Conservation (phyloP, 1,140 invertebrate species). For the Wasmannia auropunctata region DNA sequence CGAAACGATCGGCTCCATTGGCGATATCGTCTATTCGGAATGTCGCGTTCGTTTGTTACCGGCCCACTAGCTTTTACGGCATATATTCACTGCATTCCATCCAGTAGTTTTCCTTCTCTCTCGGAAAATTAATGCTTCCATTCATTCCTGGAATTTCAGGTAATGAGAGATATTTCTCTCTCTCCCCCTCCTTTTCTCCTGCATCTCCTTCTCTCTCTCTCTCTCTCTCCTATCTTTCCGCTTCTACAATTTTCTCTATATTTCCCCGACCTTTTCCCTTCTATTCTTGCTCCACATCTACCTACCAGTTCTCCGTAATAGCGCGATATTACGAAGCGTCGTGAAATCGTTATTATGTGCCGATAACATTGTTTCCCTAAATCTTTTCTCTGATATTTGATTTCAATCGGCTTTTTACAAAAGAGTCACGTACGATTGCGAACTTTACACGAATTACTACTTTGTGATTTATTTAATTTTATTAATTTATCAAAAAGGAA, state of each 20-base stretch:
- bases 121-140: slow-evolving; percentile 64
- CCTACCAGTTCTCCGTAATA: slow-evolving; percentile 6
- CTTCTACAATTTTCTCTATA: slow-evolving; percentile 36
- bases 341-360: slow-evolving; percentile 16
- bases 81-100: slow-evolving; percentile 63
- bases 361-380: slow-evolving; percentile 47
- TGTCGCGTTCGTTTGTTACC: slow-evolving; percentile 59
- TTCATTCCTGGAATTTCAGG: slow-evolving; percentile 67
- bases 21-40: slow-evolving; percentile 65
- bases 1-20: slow-evolving; percentile 53
- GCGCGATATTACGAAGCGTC: slow-evolving; percentile 17
- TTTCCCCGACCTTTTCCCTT: not conserved
- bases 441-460: not conserved
- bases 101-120: slow-evolving; percentile 52
- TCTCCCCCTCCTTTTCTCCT: not conserved
- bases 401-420: not conserved
- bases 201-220: not conserved
- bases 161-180: slow-evolving; percentile 61
- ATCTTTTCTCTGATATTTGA: slow-evolving; percentile 7
- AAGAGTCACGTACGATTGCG: not conserved
- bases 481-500: not conserved
- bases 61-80: slow-evolving; percentile 28
- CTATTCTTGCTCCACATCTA: not conserved
- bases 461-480: not conserved
- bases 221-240: not conserved